Base-by-base conservation (phyloP, 2,113 vertebrate species). In the Marmota flaviventris region DNA sequence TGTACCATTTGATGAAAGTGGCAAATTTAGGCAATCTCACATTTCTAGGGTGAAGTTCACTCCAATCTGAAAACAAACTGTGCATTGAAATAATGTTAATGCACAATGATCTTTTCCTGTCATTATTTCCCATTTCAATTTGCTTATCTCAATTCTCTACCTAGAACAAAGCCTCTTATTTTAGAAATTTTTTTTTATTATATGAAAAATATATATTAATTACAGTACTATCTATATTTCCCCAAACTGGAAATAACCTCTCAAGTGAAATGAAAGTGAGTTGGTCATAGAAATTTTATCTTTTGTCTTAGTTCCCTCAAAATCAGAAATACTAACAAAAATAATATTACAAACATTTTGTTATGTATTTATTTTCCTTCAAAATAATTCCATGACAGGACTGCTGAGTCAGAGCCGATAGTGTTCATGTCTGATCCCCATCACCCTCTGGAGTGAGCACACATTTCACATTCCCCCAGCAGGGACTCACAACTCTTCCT, bases 241-340 rank as follows among this genome's bases (percentile, higher is more conserved):
- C 22, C 39, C 4, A 93, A 94, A 95, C 34, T 89, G 75, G 53
- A 89, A 95, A 93, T 94, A 83, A 86, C 75, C 67, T 79, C 20
- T 75, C 95, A 97, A 85, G 91, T 18, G 85, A 86, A 94, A 89
- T 27, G 34, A 29, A 89, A 89, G 13, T 72, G 32, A 61, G 29
- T 84, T 65, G 82, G 27, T 91, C 69, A 85, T 53, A 37, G 53
- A 45, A 45, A 48, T 79, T 6, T 77, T 42, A 17, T 53, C 51
- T 53, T 53, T 53, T 53, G 8, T 53, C 34, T 77, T 48, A 58
- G 56, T 58, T 0, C 18, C 13, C 17, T 58, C 18, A 58, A 58
- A 58, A 32, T 67, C 25, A 76, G 39, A 39, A 42, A 76, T 45
- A 76, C 39, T 76, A 76, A 25, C 22, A 45, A 45, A 32, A 84